A percentile compares a stretch with the other conserved stretches of the same genome.
Evolutionary conservation across 2,113 vertebrate species (phyloP).

Genomic region (Aptenodytes forsteri): DNA sequence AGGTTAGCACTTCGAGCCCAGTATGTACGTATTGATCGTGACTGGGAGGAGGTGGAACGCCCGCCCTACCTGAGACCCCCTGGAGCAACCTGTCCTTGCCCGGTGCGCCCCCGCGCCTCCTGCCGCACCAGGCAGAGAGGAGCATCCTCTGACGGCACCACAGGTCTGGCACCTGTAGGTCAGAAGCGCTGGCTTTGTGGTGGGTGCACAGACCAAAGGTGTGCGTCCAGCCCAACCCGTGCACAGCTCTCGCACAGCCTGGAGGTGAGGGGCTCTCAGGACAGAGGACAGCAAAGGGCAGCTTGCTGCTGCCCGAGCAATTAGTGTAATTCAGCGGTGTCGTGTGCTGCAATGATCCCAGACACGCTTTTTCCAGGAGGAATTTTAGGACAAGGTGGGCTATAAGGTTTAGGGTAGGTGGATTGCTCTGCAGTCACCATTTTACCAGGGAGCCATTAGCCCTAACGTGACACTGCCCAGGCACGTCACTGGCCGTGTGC

Average conservation of each 20-base stretch:
- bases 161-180: too few species aligned
- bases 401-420: not conserved
- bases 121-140: rapidly evolving
- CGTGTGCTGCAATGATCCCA: rapidly evolving
- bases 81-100: rapidly evolving
- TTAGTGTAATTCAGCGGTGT: too few species aligned
- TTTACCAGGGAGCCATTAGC: not conserved
- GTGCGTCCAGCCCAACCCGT: not conserved
- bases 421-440: not conserved
- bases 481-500: not conserved
- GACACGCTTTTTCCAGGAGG: not conserved
- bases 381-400: not conserved
- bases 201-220: too few species aligned
- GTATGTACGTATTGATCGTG: rapidly evolving
- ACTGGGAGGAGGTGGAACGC: not conserved
- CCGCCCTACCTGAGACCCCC: not conserved
- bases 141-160: not conserved
- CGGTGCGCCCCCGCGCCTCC: rapidly evolving
- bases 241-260: too few species aligned
- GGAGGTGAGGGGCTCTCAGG: not conserved
- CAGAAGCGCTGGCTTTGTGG: not conserved
- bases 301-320: not conserved
- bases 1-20: not conserved
- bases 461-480: not conserved
- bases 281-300: not conserved